These are phyloP conservation scores for Hymenopus coronatus DNA, from an alignment of 2,888 invertebrate species.

Conservation along the genomic window DNA sequence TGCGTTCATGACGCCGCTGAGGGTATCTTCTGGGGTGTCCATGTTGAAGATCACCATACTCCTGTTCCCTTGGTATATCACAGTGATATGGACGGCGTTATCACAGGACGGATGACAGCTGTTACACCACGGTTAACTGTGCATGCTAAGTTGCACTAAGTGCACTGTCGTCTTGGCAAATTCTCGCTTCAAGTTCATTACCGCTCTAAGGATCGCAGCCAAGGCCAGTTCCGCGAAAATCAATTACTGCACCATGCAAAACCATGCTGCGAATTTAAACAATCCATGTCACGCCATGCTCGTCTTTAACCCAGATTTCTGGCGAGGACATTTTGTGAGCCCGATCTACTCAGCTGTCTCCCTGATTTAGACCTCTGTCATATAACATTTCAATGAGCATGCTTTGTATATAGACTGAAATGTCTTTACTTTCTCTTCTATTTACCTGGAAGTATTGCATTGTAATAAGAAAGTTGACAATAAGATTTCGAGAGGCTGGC, in stretches of 20 bases:
- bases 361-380: too few relatives aligned
- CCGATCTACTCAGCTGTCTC: too few relatives aligned
- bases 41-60: constrained; percentile 19
- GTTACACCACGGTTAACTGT: neutral
- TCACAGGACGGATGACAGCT: neutral
- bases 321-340: too few relatives aligned
- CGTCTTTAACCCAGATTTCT: too few relatives aligned
- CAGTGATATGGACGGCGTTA: neutral
- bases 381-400: too few relatives aligned
- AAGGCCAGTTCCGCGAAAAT: neutral
- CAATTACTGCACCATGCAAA: neutral
- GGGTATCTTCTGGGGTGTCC: constrained; percentile 41
- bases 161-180: neutral
- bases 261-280: neutral
- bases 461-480: too few relatives aligned
- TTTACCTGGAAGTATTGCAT: too few relatives aligned
- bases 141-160: neutral
- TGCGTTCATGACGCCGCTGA: constrained; percentile 43
- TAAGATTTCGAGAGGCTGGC: too few relatives aligned
- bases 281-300: neutral
- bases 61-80: neutral
- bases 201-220: neutral
- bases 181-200: neutral
- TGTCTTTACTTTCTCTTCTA: too few relatives aligned
- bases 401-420: too few relatives aligned